Evolutionary conservation across 2,888 invertebrate species (phyloP).

Genomic region (Drosophila vallismaia): DNA sequence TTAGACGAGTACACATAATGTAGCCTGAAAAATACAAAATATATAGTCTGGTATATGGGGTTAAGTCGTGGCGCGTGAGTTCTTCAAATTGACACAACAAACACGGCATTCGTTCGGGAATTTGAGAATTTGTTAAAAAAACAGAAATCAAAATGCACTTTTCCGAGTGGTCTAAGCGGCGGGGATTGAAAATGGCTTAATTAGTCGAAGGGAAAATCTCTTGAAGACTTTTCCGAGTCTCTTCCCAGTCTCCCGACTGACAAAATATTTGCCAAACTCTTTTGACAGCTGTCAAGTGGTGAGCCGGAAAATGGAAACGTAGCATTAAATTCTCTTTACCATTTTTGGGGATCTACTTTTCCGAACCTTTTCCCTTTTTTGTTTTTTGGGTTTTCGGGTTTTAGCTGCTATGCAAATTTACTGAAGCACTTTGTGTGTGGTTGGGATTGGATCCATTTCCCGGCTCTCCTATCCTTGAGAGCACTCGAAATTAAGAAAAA

Average conservation of each 20-base stretch:
- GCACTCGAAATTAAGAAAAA: constrained; percentile 45
- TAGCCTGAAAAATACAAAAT: background rate
- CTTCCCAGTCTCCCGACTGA: constrained; percentile 46
- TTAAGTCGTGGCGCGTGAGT: constrained; percentile 68
- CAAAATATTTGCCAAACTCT: constrained; percentile 72
- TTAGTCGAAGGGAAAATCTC: constrained; percentile 48
- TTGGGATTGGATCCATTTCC: constrained; percentile 19
- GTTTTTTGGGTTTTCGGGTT: background rate
- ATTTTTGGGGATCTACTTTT: constrained; percentile 37
- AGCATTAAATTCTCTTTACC: constrained; percentile 55
- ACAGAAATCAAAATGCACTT: constrained; percentile 56
- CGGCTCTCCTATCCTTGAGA: constrained; percentile 12
- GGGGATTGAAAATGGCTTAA: constrained; percentile 61
- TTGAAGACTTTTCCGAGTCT: constrained; percentile 21
- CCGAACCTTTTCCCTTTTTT: constrained; percentile 4
- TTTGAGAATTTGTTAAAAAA: constrained; percentile 67
- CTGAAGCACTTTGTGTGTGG: constrained; percentile 63
- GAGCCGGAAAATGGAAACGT: constrained; percentile 56
- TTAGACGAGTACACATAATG: constrained; percentile 11
- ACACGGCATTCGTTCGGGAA: constrained; percentile 36
- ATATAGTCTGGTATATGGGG: constrained; percentile 46
- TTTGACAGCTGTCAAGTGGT: constrained; percentile 77
- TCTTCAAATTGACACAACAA: constrained; percentile 60
- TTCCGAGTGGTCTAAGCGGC: constrained; percentile 7
- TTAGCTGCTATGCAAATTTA: constrained; percentile 66